A percentile compares a stretch with the other conserved stretches of the same genome.
These are phyloP conservation scores for Kradibia gibbosae DNA, from an alignment of 1,140 invertebrate genomes.

Conservation along the genomic window DNA sequence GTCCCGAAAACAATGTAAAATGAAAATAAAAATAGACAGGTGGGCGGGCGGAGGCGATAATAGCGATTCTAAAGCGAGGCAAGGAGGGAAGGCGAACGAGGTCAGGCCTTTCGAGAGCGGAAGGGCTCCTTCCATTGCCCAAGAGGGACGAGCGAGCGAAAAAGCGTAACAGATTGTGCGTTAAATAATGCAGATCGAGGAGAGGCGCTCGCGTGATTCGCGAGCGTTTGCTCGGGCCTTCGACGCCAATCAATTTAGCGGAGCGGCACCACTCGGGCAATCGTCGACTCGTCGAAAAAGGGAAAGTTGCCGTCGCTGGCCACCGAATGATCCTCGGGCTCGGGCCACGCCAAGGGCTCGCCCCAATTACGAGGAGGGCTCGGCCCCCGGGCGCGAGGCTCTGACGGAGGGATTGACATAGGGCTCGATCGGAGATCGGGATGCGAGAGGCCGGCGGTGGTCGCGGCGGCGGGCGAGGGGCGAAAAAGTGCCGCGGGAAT, in stretches of 20 bases:
- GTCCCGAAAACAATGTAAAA: neutral
- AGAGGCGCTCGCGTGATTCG: neutral
- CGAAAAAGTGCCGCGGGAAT: slow-evolving; percentile 13
- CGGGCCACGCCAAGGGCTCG: no score
- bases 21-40: neutral
- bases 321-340: no score
- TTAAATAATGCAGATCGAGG: slow-evolving; percentile 16
- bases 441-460: no score
- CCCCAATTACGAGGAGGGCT: no score
- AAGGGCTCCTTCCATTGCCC: neutral
- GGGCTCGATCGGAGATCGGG: no score
- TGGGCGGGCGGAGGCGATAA: neutral
- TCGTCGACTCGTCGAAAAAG: neutral
- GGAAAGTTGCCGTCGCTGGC: neutral
- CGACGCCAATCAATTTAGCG: no score
- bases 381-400: no score
- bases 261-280: neutral
- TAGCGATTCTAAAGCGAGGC: neutral
- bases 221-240: neutral
- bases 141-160: neutral
- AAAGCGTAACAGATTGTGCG: slow-evolving; percentile 21
- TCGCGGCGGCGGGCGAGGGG: slow-evolving; percentile 1
- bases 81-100: neutral
- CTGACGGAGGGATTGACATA: no score
- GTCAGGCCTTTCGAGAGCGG: neutral